Base-by-base conservation (phyloP, 1,140 invertebrate species). In the Hyphantria cunea region DNA sequence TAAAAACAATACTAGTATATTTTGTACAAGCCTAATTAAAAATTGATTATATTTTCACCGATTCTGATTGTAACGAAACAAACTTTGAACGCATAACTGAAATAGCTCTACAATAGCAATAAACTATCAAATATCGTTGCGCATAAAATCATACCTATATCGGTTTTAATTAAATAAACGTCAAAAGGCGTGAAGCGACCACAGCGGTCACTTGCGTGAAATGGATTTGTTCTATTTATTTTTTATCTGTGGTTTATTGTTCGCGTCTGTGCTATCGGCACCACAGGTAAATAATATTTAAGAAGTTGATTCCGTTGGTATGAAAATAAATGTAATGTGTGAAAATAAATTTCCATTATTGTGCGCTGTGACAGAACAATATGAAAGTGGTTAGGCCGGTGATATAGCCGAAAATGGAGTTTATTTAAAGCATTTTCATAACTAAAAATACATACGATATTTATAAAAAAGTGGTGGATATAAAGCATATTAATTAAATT, bases 181-280 rank as follows among this genome's bases (percentile, higher is more conserved):
- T 33, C 15, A 31, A 52, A 5, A 45, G 31, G 41, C 53, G 25
- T 41, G 51, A 25, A 41, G 37, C 10, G 10, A 34, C 9, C 51
- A 41, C 15, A 34, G 11, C 41, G 10, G 6, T n/a, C 3, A 32
- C 6, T 12, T 39, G 31, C 41, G 41, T 6, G 42, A 55, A 14
- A 55, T 55, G 53, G 41, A 25, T 1, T 12, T 25, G 7, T n/a
- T 55, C 6, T 55, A 55, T 55, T 44, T 55, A 25, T 55, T 45
- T 55, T 11, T 55, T 33, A 45, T 41, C 31, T 55, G 53, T 55
- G 52, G 39, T 64, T 49, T 64, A 55, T 49, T 63, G n/a, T 45
- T 61, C 12, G 12, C 15, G 15, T n/a, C 44, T 17, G 59, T 56
- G 8, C 37, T 56, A 10, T 14, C 59, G 6, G n/a, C 48, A 12